Evolutionary conservation across 2,113 vertebrate genomes (phyloP).

Genomic region (Anser brachyrhynchus): DNA sequence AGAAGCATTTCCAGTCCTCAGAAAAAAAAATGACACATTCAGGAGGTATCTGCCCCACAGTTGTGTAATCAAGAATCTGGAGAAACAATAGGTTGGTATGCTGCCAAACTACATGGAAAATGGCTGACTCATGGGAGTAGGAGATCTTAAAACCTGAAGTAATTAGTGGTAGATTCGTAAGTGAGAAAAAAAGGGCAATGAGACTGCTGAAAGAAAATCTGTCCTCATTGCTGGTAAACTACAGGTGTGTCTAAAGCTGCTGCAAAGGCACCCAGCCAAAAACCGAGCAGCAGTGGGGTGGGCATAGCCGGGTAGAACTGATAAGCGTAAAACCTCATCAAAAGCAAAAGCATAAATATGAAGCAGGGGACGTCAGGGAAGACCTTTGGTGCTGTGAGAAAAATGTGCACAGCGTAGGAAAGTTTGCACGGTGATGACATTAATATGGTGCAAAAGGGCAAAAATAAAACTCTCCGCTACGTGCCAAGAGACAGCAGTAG

Average conservation of each 20-base stretch:
- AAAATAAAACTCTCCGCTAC: conserved; percentile 15
- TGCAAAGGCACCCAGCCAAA: background rate
- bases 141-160: conserved; percentile 38
- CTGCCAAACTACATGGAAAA: conserved; percentile 54
- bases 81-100: conserved; percentile 51
- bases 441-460: conserved; percentile 29
- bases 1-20: conserved; percentile 41
- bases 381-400: conserved; percentile 22
- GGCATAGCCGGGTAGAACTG: background rate
- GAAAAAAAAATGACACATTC: conserved; percentile 35
- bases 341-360: background rate
- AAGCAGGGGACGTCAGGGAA: background rate
- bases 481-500: conserved; percentile 34
- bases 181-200: background rate
- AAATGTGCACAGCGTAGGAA: background rate
- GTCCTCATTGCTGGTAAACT: background rate
- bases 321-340: background rate
- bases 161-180: conserved; percentile 18
- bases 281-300: background rate
- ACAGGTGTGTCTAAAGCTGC: background rate
- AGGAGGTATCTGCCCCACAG: conserved; percentile 34
- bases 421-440: background rate
- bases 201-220: conserved; percentile 37
- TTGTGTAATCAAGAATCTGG: conserved; percentile 43
- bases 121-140: conserved; percentile 46